These are phyloP conservation scores for Oreochromis niloticus DNA, from an alignment of 2,113 vertebrate species.

Conservation along the genomic window DNA sequence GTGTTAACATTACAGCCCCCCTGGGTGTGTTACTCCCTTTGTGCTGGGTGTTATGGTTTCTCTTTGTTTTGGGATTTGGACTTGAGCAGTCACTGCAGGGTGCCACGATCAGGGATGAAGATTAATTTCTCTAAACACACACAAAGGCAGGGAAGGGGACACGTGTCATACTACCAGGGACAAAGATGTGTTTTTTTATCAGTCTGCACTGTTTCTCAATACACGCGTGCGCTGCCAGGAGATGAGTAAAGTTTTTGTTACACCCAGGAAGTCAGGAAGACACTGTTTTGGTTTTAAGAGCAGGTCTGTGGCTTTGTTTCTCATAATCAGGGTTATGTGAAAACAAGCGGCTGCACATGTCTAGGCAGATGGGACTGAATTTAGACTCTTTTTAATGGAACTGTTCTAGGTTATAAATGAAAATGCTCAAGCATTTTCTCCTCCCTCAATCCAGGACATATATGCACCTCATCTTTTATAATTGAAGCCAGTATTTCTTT, in stretches of 20 bases:
- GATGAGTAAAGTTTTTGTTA: neutral
- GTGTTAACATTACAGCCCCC: neutral
- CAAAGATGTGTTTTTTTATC: neutral
- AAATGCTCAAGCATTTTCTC: too few species aligned
- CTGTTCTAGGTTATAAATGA: neutral
- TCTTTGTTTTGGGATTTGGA: constrained; percentile 51
- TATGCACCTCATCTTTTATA: neutral
- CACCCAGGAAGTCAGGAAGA: neutral
- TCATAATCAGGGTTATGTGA: neutral
- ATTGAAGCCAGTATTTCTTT: neutral
- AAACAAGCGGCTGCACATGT: neutral
- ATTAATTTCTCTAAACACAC: neutral
- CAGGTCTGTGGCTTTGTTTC: neutral
- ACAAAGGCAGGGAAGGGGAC: neutral
- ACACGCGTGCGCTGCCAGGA: neutral
- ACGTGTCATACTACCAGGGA: neutral
- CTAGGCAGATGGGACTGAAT: neutral
- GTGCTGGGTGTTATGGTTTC: neutral
- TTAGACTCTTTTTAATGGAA: neutral
- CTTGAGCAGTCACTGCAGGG: neutral
- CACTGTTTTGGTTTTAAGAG: neutral
- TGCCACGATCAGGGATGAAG: neutral
- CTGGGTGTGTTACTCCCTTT: neutral
- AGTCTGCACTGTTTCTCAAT: neutral
- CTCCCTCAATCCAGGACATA: neutral